Conservation (phyloP, 1,140 invertebrate species). For the Doryteuthis pealeii region DNA sequence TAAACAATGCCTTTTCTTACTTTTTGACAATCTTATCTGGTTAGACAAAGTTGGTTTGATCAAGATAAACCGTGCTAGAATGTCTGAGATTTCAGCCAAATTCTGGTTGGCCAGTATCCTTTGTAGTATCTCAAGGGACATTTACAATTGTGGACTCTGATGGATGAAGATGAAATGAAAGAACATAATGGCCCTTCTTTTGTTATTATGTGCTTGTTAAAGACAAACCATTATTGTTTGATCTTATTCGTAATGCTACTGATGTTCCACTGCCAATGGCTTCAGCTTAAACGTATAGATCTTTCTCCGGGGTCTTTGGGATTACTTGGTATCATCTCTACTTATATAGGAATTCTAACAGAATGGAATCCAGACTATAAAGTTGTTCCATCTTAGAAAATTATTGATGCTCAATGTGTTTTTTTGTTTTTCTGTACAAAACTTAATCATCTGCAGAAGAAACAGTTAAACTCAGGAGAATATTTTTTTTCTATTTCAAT, state of each 20-base stretch:
- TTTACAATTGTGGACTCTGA: constrained; percentile 73
- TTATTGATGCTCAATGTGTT: too few species aligned
- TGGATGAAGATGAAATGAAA: constrained; percentile 59
- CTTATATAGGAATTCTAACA: constrained; percentile 72
- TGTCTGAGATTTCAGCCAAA: constrained; percentile 73
- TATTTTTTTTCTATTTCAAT: too few species aligned
- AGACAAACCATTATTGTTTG: constrained; percentile 67
- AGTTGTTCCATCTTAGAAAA: constrained; percentile 45
- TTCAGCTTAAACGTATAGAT: constrained; percentile 73
- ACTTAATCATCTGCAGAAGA: too few species aligned
- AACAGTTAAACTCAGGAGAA: too few species aligned
- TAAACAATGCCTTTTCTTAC: constrained; percentile 78
- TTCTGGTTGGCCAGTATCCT: constrained; percentile 68
- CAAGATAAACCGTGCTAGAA: constrained; percentile 72
- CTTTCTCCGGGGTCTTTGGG: constrained; percentile 76
- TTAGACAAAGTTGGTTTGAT: constrained; percentile 74
- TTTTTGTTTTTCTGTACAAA: too few species aligned
- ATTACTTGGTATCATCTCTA: constrained; percentile 76
- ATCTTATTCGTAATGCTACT: constrained; percentile 81
- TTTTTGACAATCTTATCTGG: constrained; percentile 85
- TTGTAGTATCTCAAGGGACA: constrained; percentile 75
- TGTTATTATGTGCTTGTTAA: constrained; percentile 31
- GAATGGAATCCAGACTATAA: constrained; percentile 69
- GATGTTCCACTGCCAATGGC: constrained; percentile 82
- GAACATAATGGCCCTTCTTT: constrained; percentile 17